Conservation (phyloP, 2,113 vertebrate species). For the Nesoenas mayeri region DNA sequence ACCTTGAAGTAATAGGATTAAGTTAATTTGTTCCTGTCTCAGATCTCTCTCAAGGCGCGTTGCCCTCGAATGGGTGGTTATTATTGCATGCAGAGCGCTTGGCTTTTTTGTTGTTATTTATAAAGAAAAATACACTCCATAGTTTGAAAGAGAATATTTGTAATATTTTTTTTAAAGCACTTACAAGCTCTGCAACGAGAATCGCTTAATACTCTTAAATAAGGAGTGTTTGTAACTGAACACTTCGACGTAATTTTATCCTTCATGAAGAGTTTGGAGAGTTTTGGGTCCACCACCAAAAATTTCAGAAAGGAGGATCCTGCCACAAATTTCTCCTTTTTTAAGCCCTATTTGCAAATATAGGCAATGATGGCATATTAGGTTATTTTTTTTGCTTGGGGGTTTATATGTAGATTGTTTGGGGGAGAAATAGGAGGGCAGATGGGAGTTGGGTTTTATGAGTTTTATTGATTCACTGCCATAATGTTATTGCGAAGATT, state of each 20-base stretch:
- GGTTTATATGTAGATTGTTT: neutral
- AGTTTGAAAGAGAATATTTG: neutral
- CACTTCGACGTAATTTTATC: neutral
- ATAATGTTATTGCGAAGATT: neutral
- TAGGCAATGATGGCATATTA: rapidly evolving
- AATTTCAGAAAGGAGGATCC: neutral
- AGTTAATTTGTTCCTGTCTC: conserved; percentile 69
- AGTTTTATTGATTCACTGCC: neutral
- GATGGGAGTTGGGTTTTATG: neutral
- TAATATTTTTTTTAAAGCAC: neutral
- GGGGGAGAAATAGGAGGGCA: neutral
- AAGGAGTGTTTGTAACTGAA: neutral
- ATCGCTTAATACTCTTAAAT: neutral
- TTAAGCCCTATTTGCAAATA: neutral
- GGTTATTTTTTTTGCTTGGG: neutral
- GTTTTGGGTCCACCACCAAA: rapidly evolving
- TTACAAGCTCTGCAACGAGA: neutral
- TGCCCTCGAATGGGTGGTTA: neutral
- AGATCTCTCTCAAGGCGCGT: conserved; percentile 64
- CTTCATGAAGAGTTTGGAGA: neutral
- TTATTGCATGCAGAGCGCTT: neutral
- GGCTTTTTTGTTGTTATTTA: neutral
- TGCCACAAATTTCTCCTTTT: neutral
- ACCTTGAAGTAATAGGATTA: conserved; percentile 69
- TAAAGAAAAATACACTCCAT: neutral